Percentiles rank a stretch among this genome's conserved stretches.
Conservation (phyloP, 2,113 vertebrate genomes). For the Muscicapa adusta region DNA sequence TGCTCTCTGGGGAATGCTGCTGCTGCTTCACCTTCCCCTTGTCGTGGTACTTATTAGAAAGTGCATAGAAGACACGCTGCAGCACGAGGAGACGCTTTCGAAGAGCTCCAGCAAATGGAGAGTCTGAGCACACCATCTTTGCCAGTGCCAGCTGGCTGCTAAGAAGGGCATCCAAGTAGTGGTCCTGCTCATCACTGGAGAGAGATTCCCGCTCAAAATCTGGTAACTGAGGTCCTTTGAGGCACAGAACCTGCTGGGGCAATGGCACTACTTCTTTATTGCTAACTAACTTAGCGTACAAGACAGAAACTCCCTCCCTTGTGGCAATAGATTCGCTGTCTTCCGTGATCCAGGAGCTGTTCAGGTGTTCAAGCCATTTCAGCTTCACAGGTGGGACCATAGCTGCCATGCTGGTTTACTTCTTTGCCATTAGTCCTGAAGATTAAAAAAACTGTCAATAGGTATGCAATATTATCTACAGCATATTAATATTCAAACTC, state of each 20-base stretch:
- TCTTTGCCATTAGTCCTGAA: slow-evolving; percentile 86
- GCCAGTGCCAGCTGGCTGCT: slow-evolving; percentile 95
- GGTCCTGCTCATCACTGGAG: slow-evolving; percentile 97
- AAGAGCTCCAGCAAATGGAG: slow-evolving; percentile 91
- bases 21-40: slow-evolving; percentile 96
- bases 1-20: slow-evolving; percentile 92
- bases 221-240: slow-evolving; percentile 96
- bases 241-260: slow-evolving; percentile 94
- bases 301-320: slow-evolving; percentile 88
- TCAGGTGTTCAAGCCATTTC: slow-evolving; percentile 98
- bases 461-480: background rate
- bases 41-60: slow-evolving; percentile 97
- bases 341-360: slow-evolving; percentile 98
- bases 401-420: slow-evolving; percentile 88
- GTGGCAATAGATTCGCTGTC: slow-evolving; percentile 98
- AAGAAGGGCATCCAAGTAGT: slow-evolving; percentile 96
- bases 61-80: slow-evolving; percentile 95
- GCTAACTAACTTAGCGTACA: slow-evolving; percentile 89
- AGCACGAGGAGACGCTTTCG: slow-evolving; percentile 92
- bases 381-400: slow-evolving; percentile 97
- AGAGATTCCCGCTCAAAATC: slow-evolving; percentile 97
- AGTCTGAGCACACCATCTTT: slow-evolving; percentile 98
- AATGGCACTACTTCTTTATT: slow-evolving; percentile 96
- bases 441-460: background rate
- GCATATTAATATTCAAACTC: background rate